Evolutionary conservation across 1,140 invertebrate genomes (phyloP), one percentile per base, ranked within the genome.

Genomic region (Dolichoris vasculosae): DNA sequence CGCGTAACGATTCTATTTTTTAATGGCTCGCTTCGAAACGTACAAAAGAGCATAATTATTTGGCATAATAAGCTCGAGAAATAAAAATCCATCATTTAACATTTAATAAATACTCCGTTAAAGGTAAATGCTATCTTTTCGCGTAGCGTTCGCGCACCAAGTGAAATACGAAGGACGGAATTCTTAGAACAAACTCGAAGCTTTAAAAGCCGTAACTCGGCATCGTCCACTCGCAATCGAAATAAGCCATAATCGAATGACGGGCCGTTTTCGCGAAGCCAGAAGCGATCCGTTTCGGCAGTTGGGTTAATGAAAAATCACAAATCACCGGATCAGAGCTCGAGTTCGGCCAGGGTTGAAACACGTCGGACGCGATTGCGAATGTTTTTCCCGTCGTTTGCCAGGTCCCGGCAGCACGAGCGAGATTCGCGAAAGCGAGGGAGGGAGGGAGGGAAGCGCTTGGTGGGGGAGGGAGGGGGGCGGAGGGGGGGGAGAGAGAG

Each of bases 401-500:
- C 1, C 23, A 20, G 26, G 55, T 59, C 75, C 64, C 64, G 4
- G 4, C 75, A 13, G 30, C 75, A 2, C 48, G 51, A 59, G 69
- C 13, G 38, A 38, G 69, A 75, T n/a, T n/a, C n/a, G n/a, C n/a
- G 13, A 75, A 40, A 23, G 80, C 43, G 78, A 38, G 35, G 43
- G 38, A 79, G 35, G 40, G 38, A 35, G n/a, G 43, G 67, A 82
- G 80, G 30, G n/a, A n/a, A n/a, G n/a, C n/a, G n/a, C n/a, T n/a
- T n/a, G n/a, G n/a, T n/a, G n/a, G n/a, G n/a, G n/a, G n/a, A n/a
- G n/a, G n/a, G 15, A 30, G 2, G 3, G 23, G 48, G 26, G 17
- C 43, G 7, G n/a, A 32, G 32, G 73, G 20, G 26, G 26, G 73
- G 43, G n/a, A 77, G 63, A 35, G 59, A 9, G 43, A 79, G 83